Evolutionary conservation across 2,113 vertebrate genomes (phyloP).

Genomic region (Strigops habroptila): DNA sequence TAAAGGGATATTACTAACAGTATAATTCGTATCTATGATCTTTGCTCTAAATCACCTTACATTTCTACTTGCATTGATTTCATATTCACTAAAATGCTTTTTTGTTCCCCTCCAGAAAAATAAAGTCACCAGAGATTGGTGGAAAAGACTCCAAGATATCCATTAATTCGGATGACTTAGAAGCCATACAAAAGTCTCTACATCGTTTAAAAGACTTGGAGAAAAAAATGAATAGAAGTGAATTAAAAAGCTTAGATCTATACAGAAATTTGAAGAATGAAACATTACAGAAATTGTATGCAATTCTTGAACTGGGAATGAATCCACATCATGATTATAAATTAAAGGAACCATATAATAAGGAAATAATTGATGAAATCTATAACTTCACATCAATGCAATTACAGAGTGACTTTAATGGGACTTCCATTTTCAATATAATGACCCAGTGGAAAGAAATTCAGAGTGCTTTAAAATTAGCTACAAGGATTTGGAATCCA

Average conservation of each 20-base stretch:
- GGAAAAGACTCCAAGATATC: conserved; percentile 44
- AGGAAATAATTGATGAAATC: conserved; percentile 55
- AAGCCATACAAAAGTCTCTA: conserved; percentile 45
- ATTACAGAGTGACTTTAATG: conserved; percentile 40
- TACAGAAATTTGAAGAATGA: conserved; percentile 50
- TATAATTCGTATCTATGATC: conserved; percentile 9
- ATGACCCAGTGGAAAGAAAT: conserved; percentile 36
- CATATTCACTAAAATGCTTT: conserved; percentile 54
- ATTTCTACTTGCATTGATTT: conserved; percentile 50
- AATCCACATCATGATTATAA: conserved; percentile 42
- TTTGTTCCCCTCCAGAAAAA: conserved; percentile 54
- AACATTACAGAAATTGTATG: conserved; percentile 53
- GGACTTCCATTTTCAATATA: conserved; percentile 31
- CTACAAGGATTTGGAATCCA: conserved; percentile 25
- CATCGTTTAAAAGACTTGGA: conserved; percentile 36
- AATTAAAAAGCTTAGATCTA: conserved; percentile 54
- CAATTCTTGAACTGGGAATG: conserved; percentile 55
- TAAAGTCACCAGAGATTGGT: conserved; percentile 32
- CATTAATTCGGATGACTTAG: conserved; percentile 51
- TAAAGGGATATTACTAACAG: neutral
- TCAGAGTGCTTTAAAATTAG: conserved; percentile 56
- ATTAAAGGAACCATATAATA: conserved; percentile 46
- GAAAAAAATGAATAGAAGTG: conserved; percentile 55
- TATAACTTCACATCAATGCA: conserved; percentile 51
- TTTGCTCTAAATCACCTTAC: conserved; percentile 34